These are phyloP conservation scores for Cosmia trapezina DNA, from an alignment of 2,888 invertebrate genomes.

Conservation along the genomic window DNA sequence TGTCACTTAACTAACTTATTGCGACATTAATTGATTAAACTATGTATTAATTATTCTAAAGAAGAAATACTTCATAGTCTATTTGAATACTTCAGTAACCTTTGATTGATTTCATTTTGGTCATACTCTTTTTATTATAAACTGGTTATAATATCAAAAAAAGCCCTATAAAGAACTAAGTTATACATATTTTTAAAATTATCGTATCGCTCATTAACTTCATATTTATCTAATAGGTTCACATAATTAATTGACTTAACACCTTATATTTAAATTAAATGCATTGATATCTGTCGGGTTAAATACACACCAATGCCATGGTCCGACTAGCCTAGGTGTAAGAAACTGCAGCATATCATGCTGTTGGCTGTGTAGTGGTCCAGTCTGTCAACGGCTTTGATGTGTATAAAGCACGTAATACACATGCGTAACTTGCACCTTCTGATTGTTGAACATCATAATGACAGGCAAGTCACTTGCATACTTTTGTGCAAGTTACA, in stretches of 20 bases:
- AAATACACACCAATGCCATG: neutral
- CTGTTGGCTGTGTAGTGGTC: neutral
- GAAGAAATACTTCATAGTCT: conserved; percentile 13
- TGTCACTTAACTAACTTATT: conserved; percentile 15
- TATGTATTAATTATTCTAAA: neutral
- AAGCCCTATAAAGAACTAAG: neutral
- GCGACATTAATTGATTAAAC: neutral
- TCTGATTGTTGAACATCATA: neutral
- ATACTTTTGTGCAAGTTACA: neutral
- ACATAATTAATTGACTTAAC: neutral
- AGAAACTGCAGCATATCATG: neutral
- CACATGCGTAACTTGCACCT: neutral
- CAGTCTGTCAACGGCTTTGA: neutral
- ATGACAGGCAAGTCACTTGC: neutral
- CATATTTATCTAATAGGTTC: neutral
- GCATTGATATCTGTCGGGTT: neutral
- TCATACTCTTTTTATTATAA: neutral
- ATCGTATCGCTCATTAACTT: too few species aligned
- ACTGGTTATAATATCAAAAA: neutral
- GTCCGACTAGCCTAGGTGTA: neutral
- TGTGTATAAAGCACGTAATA: neutral
- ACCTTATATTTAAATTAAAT: neutral
- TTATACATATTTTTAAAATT: neutral
- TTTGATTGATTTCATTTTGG: neutral
- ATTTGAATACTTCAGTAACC: neutral